Conservation (phyloP, 2,797 vertebrate species). For the Notamacropus eugenii region DNA sequence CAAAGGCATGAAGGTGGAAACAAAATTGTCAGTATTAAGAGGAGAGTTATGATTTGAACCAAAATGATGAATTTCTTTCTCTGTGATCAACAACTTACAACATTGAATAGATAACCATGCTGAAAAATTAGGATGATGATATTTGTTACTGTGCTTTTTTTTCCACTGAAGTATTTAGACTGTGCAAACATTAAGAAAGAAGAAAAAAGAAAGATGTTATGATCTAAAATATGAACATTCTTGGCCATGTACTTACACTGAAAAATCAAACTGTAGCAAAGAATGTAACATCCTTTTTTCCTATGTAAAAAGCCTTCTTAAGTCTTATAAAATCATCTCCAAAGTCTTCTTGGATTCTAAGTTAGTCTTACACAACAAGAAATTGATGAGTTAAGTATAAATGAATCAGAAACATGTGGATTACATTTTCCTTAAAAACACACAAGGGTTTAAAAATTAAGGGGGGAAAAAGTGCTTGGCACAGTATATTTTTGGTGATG, state of each 20-base stretch:
- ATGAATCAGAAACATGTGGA: constrained; percentile 70
- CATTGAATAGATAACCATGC: not conserved
- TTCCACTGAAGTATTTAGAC: not conserved
- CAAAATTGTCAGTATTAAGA: not conserved
- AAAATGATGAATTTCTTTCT: constrained; percentile 8
- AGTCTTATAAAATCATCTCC: constrained; percentile 62
- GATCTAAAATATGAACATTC: not conserved
- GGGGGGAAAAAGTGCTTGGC: constrained; percentile 62
- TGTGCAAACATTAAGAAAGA: not conserved
- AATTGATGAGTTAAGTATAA: constrained; percentile 78
- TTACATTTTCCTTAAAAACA: constrained; percentile 77
- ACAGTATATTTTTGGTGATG: constrained; percentile 68
- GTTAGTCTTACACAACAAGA: constrained; percentile 68
- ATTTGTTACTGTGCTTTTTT: not conserved
- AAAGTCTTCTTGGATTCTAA: constrained; percentile 58
- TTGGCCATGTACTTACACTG: constrained; percentile 17
- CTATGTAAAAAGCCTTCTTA: constrained; percentile 50
- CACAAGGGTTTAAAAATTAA: constrained; percentile 74
- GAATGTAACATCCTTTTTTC: constrained; percentile 45
- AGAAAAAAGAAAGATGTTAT: not conserved
- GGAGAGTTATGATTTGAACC: not conserved
- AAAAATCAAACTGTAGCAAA: constrained; percentile 46
- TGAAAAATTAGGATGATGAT: not conserved
- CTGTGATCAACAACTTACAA: not conserved
- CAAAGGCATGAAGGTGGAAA: not conserved